Evolutionary conservation across 2,797 vertebrate species (phyloP).

Genomic region (Leptoclinus maculatus): DNA sequence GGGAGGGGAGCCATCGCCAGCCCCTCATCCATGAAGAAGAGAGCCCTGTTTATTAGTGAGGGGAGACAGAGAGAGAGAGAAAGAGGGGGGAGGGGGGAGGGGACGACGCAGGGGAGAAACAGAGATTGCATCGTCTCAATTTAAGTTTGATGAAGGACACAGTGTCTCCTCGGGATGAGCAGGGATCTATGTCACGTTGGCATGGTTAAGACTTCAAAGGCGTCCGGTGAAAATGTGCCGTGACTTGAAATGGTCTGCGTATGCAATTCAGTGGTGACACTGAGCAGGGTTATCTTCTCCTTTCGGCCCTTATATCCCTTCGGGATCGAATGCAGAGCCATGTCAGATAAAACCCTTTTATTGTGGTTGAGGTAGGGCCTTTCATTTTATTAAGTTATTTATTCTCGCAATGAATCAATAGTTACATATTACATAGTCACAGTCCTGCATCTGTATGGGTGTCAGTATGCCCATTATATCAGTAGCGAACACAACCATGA

Average conservation of each 20-base stretch:
- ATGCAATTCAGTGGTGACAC: slow-evolving; percentile 11
- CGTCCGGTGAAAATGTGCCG: slow-evolving; percentile 28
- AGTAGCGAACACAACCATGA: background rate
- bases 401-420: background rate
- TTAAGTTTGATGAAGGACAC: slow-evolving; percentile 73
- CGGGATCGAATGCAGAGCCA: slow-evolving; percentile 30
- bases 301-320: slow-evolving; percentile 1
- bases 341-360: background rate
- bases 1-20: slow-evolving; percentile 46
- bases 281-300: background rate
- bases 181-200: slow-evolving; percentile 48
- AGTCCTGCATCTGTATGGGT: background rate
- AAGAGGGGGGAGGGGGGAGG: background rate
- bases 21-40: slow-evolving; percentile 76
- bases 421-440: background rate
- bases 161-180: slow-evolving; percentile 53
- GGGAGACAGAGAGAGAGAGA: slow-evolving; percentile 44
- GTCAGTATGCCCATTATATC: background rate
- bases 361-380: background rate
- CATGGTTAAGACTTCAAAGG: slow-evolving; percentile 42
- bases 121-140: slow-evolving; percentile 63
- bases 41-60: slow-evolving; percentile 75
- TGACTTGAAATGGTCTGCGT: slow-evolving; percentile 19
- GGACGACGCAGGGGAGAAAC: background rate
- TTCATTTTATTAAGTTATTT: background rate